Evolutionary conservation across 2,797 vertebrate species (phyloP), one percentile per base, ranked within the genome.

Genomic region (Lagocephalus sceleratus): DNA sequence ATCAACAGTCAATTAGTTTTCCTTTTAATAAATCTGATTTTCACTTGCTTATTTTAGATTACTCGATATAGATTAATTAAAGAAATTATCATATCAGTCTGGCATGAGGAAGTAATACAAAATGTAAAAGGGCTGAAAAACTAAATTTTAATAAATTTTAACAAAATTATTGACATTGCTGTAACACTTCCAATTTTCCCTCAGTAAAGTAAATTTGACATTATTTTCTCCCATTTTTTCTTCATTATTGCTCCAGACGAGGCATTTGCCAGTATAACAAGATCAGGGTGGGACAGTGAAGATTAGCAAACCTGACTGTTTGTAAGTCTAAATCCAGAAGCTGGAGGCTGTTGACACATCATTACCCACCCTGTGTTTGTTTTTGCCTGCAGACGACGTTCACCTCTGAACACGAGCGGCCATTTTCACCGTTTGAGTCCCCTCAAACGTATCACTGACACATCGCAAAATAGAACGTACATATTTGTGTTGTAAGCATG

Each of bases 301-400:
- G 21, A 15, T 61, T 35, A 57, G 21, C 50, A 68, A 47, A 63
- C 29, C 8, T 20, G 6, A 20, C 10, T 51, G 55, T 68, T 54
- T 65, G 51, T 21, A 16, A 43, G 22, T 44, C 14, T 55, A 22
- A 63, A 59, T 16, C 39, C 9, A 25, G 51, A 49, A 1, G 39
- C 73, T 68, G 46, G 47, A 20, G 63, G 64, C 55, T 71, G 15
- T 60, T 66, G 50, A 38, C 57, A 26, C 39, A 38, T 61, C 1
- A 1, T 40, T 19, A 20, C 16, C 69, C 26, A 69, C 10, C 59
- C 54, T 56, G 4, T 51, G 60, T 75, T 64, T 64, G 60, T 20
- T 60, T 60, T 48, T 47, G 6, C 44, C 51, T 49, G 56, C 79
- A 95, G 96, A 98, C 0, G 94, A 96, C 32, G 95, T 80, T 91